Conservation (phyloP, 2,113 vertebrate genomes). For the Silurus asotus region DNA sequence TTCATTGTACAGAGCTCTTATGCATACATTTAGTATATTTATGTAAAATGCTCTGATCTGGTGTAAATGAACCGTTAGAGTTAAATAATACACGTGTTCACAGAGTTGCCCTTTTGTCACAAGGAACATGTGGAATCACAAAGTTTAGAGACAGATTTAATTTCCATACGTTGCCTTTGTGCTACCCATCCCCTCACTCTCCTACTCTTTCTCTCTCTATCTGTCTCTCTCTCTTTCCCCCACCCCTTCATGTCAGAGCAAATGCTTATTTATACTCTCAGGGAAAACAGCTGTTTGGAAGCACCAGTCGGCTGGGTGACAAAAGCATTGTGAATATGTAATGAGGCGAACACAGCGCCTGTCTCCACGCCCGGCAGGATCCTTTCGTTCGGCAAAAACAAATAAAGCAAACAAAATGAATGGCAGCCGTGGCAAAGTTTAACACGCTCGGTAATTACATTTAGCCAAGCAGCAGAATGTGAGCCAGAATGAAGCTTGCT, state of each 20-base stretch:
- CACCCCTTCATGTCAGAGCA: slow-evolving; percentile 51
- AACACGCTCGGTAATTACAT: slow-evolving; percentile 54
- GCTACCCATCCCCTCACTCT: slow-evolving; percentile 51
- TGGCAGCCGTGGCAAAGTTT: slow-evolving; percentile 54
- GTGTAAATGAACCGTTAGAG: slow-evolving; percentile 26
- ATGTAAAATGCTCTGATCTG: not conserved
- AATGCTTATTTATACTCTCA: slow-evolving; percentile 67
- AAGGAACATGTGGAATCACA: not conserved
- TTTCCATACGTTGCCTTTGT: slow-evolving; percentile 48
- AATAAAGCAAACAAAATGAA: slow-evolving; percentile 66
- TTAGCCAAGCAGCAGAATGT: slow-evolving; percentile 41
- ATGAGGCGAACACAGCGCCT: slow-evolving; percentile 65
- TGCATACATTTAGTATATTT: not conserved
- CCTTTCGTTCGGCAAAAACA: slow-evolving; percentile 57
- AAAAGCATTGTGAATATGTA: slow-evolving; percentile 68
- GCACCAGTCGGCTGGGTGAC: slow-evolving; percentile 57
- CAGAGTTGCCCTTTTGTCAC: slow-evolving; percentile 31
- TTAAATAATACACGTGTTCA: slow-evolving; percentile 18
- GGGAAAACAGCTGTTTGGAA: slow-evolving; percentile 71
- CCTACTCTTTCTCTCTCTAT: slow-evolving; percentile 46
- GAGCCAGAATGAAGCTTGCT: slow-evolving; percentile 19
- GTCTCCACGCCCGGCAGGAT: slow-evolving; percentile 62
- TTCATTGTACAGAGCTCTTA: not conserved
- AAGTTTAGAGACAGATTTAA: too few species aligned
- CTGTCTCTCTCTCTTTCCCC: slow-evolving; percentile 19